Evolutionary conservation across 2,113 vertebrate species (phyloP).

Genomic region (Gymnorhina tibicen): DNA sequence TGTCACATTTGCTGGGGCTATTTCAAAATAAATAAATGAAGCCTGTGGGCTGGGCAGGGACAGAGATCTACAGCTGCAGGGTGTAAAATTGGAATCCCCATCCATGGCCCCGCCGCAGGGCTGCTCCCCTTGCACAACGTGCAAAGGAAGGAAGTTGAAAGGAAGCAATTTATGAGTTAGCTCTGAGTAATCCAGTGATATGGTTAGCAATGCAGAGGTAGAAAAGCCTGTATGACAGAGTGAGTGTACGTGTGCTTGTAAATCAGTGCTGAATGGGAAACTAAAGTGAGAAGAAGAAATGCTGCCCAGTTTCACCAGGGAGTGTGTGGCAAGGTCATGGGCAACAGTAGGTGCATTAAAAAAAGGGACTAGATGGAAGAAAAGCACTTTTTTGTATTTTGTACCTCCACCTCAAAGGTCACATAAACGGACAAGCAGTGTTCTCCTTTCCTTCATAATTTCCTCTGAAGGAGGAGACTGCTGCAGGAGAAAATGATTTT

Average conservation of each 20-base stretch:
- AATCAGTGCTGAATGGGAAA: neutral
- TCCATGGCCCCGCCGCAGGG: neutral
- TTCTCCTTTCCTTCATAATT: neutral
- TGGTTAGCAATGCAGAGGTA: slow-evolving; percentile 35
- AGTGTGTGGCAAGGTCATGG: neutral
- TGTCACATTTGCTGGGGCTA: neutral
- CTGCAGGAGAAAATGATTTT: neutral
- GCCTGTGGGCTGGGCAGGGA: neutral
- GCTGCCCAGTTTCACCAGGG: neutral
- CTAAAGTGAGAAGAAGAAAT: neutral
- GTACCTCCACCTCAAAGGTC: neutral
- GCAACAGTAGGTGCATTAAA: neutral
- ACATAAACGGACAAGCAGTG: neutral
- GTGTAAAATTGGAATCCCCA: slow-evolving; percentile 47
- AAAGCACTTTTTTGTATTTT: neutral
- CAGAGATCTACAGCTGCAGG: slow-evolving; percentile 21
- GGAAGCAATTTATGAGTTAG: slow-evolving; percentile 69
- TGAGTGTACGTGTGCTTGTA: neutral
- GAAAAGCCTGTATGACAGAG: neutral
- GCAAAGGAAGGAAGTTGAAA: slow-evolving; percentile 64
- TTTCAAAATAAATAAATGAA: slow-evolving; percentile 1
- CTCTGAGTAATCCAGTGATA: slow-evolving; percentile 47
- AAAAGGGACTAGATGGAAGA: neutral
- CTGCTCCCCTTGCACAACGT: slow-evolving; percentile 42
- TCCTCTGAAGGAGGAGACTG: neutral